These are phyloP conservation scores for Anastatus disparis DNA, from an alignment of 1,140 invertebrate species.

Conservation along the genomic window DNA sequence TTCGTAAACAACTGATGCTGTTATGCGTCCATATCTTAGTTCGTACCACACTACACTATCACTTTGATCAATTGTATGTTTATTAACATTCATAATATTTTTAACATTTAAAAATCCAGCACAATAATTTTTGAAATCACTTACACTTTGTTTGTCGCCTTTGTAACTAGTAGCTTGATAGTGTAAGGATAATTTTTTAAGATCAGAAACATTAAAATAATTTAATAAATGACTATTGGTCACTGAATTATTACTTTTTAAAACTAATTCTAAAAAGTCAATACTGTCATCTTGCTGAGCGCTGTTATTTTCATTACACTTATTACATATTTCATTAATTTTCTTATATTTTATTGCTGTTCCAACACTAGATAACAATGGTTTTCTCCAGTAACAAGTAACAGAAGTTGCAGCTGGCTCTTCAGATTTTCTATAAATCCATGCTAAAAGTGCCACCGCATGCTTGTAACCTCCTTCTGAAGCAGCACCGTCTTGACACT, in stretches of 20 bases:
- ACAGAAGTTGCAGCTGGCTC: slow-evolving; percentile 52
- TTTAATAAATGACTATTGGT: slow-evolving; percentile 21
- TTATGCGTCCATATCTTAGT: no score
- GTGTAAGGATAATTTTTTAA: slow-evolving; percentile 2
- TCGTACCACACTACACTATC: slow-evolving; percentile 46
- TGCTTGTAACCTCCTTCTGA: slow-evolving; percentile 54
- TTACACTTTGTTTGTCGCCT: background rate
- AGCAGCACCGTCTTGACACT: slow-evolving; percentile 50
- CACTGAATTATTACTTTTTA: background rate
- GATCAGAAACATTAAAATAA: background rate
- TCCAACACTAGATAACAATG: slow-evolving; percentile 37
- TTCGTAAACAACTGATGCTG: slow-evolving; percentile 54
- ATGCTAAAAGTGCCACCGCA: slow-evolving; percentile 56
- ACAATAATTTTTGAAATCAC: slow-evolving; percentile 1
- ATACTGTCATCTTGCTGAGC: background rate
- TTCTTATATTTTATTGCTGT: background rate
- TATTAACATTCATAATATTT: background rate
- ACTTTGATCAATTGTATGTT: slow-evolving; percentile 21
- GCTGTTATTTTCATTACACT: background rate
- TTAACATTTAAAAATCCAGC: background rate
- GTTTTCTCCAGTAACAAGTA: slow-evolving; percentile 56
- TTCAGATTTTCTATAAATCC: slow-evolving; percentile 55
- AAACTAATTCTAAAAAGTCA: background rate
- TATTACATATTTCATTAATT: background rate
- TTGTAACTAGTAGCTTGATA: background rate